Conservation (phyloP, 2,888 invertebrate species). For the Mycalesis mineus region DNA sequence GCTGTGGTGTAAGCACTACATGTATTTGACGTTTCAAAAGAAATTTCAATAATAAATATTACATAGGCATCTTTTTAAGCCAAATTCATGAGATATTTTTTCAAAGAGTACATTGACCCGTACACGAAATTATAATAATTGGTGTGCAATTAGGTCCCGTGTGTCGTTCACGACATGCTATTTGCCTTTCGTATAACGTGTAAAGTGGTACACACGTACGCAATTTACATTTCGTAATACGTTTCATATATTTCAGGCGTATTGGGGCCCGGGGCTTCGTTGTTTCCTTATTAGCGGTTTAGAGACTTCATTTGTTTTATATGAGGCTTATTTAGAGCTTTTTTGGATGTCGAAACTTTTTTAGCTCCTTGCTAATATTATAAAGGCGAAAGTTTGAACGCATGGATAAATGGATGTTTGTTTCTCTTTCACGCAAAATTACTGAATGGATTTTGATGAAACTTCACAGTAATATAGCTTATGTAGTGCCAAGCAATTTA, state of each 20-base stretch:
- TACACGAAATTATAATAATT: background rate
- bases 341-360: too few relatives aligned
- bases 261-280: conserved; percentile 9
- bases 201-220: conserved; percentile 41
- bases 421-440: too few relatives aligned
- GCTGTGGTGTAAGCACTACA: too few relatives aligned
- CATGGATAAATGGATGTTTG: too few relatives aligned
- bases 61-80: too few relatives aligned
- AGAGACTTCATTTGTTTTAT: background rate
- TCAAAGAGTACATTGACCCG: background rate
- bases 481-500: too few relatives aligned
- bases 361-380: too few relatives aligned
- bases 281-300: conserved; percentile 9
- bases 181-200: conserved; percentile 44
- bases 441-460: too few relatives aligned
- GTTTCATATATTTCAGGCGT: conserved; percentile 34
- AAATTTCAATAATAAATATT: too few relatives aligned
- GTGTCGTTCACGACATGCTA: conserved; percentile 39
- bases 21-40: too few relatives aligned
- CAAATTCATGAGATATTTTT: background rate
- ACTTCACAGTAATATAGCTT: too few relatives aligned
- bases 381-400: too few relatives aligned
- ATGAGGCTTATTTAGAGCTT: background rate
- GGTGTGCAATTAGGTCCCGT: conserved; percentile 21
- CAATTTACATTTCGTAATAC: conserved; percentile 25